phyloP scores from a whole-genome alignment of 1,140 invertebrate genomes.

The Olivierus martensii region DNA sequence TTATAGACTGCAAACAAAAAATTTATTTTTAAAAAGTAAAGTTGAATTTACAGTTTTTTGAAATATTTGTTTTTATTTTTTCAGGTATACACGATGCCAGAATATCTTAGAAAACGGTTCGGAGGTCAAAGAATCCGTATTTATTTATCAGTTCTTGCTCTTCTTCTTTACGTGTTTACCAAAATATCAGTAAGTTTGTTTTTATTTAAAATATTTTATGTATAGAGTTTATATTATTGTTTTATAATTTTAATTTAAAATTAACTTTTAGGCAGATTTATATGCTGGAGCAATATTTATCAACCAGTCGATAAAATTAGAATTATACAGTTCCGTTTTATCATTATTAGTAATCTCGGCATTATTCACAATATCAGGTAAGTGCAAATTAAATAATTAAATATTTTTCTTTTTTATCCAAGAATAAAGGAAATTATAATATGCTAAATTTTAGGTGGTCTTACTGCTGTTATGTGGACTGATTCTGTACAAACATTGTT shows the following conservation, averaged over 20 bases:
- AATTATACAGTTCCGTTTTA: slow-evolving; percentile 34
- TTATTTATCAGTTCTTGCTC: slow-evolving; percentile 39
- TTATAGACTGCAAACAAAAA: too few relatives aligned
- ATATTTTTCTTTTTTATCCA: background rate
- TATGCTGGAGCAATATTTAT: slow-evolving; percentile 40
- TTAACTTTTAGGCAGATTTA: slow-evolving; percentile 30
- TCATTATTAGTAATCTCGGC: slow-evolving; percentile 34
- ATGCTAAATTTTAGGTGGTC: slow-evolving; percentile 32
- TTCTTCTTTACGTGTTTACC: slow-evolving; percentile 42
- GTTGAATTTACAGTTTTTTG: background rate
- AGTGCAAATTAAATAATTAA: background rate
- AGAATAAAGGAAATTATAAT: too few relatives aligned
- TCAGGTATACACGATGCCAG: slow-evolving; percentile 43
- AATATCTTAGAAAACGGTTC: slow-evolving; percentile 41
- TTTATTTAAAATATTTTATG: background rate
- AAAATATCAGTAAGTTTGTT: slow-evolving; percentile 40
- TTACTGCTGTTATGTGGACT: slow-evolving; percentile 40
- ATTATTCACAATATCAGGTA: slow-evolving; percentile 34
- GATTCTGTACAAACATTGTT: slow-evolving; percentile 38
- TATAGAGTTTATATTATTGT: background rate
- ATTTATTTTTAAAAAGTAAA: slow-evolving; percentile 7
- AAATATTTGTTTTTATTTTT: background rate
- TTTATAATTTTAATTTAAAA: background rate
- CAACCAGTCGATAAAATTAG: slow-evolving; percentile 36
- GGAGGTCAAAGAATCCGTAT: slow-evolving; percentile 40